Base-by-base conservation (phyloP, 2,113 vertebrate genomes). In the Hemiscyllium ocellatum region DNA sequence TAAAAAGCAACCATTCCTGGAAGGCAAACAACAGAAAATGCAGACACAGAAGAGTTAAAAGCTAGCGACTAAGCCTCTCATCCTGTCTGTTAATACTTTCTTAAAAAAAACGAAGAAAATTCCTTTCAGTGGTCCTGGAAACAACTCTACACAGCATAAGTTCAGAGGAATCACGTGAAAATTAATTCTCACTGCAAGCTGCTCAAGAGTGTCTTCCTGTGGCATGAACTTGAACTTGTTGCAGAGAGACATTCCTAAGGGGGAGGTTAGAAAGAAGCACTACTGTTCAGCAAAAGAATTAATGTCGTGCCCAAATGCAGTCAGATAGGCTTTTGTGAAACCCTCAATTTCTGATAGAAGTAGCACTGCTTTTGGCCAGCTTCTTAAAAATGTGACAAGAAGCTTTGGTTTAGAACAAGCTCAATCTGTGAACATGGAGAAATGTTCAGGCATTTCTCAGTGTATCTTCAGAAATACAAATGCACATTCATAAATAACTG, bases 211-310 rank as follows among this genome's bases (percentile, higher is more conserved):
- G 52, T 97, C 97, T 97, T 96, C 68, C 96, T 97, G 97, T 97
- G 95, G 10, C 96, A 97, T 97, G 97, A 98, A 97, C 97, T 97
- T 97, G 97, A 98, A 97, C 97, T 97, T 97, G 97, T 97, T 96
- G 94, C 96, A 96, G 96, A 97, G 80, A 47, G 19, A 20, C 47
- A 95, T 50, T 47, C 66, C 42, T 72, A 42, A 94, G 93, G 3
- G 50, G 72, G 65, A 4, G 66, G 91, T n/a, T 33, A 50, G 68
- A 70, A 95, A 72, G 69, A 95, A 66, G 6, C 19, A 61, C 3
- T 33, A 93, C 17, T 66, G 61, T 93, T 66, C n/a, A 37, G 89
- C 56, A 93, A 37, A 66, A 93, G 17, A 37, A 93, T 93, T 6
- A 37, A 68, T 93, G 66, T 93, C 66, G 89, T 2, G n/a, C 89